Conservation (phyloP, 2,113 vertebrate genomes). For the Plestiodon gilberti region DNA sequence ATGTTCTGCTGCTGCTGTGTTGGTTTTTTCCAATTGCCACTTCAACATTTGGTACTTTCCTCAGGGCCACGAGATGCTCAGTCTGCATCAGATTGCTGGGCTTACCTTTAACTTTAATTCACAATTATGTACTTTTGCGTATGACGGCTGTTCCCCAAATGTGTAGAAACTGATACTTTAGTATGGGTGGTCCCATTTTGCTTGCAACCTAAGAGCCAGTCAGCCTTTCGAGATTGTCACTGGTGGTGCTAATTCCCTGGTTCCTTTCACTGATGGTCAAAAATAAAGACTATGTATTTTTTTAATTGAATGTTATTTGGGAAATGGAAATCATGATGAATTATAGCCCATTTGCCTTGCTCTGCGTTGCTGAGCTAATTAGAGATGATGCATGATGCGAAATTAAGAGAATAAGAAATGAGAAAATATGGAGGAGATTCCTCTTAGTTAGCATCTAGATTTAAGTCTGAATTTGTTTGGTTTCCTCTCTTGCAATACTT, state of each 20-base stretch:
- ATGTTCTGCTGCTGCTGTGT: too few species aligned
- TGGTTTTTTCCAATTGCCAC: too few species aligned
- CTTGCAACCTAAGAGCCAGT: too few species aligned
- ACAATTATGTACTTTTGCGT: too few species aligned
- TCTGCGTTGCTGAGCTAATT: slow-evolving; percentile 78
- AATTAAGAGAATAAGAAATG: slow-evolving; percentile 65
- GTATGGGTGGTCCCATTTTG: too few species aligned
- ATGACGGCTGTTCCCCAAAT: too few species aligned
- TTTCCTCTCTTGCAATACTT: slow-evolving; percentile 51
- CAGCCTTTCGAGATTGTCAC: not conserved
- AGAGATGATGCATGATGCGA: slow-evolving; percentile 76
- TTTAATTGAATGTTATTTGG: slow-evolving; percentile 70
- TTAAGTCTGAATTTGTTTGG: slow-evolving; percentile 41
- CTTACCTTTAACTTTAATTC: too few species aligned
- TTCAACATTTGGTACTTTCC: too few species aligned
- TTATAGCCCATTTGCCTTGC: slow-evolving; percentile 72
- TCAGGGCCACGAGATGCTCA: too few species aligned
- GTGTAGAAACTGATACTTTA: too few species aligned
- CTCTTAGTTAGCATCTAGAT: slow-evolving; percentile 49
- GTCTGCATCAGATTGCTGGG: too few species aligned
- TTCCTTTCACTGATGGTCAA: slow-evolving; percentile 41
- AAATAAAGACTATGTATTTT: slow-evolving; percentile 63
- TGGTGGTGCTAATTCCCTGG: not conserved
- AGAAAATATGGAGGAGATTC: slow-evolving; percentile 36
- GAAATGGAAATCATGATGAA: slow-evolving; percentile 77